Conservation (phyloP, 2,113 vertebrate genomes). For the Ictalurus furcatus region DNA sequence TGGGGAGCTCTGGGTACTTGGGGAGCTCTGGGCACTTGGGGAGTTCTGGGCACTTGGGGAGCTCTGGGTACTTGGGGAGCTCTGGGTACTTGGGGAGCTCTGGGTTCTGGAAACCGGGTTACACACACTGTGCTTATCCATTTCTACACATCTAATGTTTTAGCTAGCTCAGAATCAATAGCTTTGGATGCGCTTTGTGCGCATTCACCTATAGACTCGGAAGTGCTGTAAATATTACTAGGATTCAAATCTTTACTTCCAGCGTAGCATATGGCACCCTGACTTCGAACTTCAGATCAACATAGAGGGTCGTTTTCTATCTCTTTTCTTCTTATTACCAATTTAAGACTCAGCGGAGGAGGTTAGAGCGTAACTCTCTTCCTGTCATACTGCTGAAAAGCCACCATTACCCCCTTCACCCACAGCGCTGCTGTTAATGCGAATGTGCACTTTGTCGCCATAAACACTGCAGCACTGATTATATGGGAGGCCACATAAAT, state of each 20-base stretch:
- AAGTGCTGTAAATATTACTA: no score
- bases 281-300: background rate
- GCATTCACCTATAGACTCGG: background rate
- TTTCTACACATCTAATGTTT: background rate
- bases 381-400: conserved; percentile 33
- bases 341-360: conserved; percentile 21
- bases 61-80: no score
- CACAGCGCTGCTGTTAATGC: conserved; percentile 28
- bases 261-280: background rate
- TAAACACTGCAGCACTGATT: conserved; percentile 31
- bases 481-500: background rate
- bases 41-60: background rate
- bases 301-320: background rate
- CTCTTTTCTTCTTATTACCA: conserved; percentile 8
- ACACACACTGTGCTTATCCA: background rate
- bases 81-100: background rate
- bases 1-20: background rate
- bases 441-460: background rate
- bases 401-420: conserved; percentile 44
- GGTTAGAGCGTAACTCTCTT: conserved; percentile 32
- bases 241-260: background rate
- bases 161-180: no score
- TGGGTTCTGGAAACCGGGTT: background rate
- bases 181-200: background rate
- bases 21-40: background rate